Base-by-base conservation (phyloP, 2,888 invertebrate species). In the Meiosimyza platycephala region DNA sequence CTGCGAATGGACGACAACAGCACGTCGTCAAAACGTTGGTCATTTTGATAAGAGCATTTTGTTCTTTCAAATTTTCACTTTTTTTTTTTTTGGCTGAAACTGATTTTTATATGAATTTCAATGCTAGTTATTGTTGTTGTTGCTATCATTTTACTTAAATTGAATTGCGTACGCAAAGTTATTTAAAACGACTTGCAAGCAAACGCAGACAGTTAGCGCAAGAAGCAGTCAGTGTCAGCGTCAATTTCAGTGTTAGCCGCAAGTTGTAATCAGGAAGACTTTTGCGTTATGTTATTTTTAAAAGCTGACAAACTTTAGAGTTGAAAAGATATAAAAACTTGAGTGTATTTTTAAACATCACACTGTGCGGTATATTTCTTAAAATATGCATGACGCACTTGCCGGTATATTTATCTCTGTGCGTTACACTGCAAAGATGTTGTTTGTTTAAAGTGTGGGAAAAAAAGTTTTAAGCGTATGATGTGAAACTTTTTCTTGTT, bases 81-180 rank as follows among this genome's bases (percentile, higher is more conserved):
- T 11, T 33, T 13, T 33, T 62, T 62, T 15, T 50, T n/a, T 62
- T 70, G 2, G 2, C 22, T 22, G 52, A 18, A 54, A 47, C 52
- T 33, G 33, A 51, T 40, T 62, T 33, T 28, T 48, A 6, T 52
- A 15, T 63, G 47, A 50, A 54, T 55, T 54, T 70, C 40, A 54
- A 51, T 62, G 60, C n/a, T 59, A 18, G 33, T 55, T 57, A 47
- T 12, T 54, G 40, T 48, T 18, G 16, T 16, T 12, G 55, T 67
- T 40, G 55, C 28, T 28, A 4, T 40, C 40, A 40, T 9, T 40
- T 40, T 7, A 40, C 40, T 40, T 40, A 3, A 40, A 6, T 63
- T 63, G 51, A 16, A 52, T 40, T 52, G 63, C 68, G 68, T 57
- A 62, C 70, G 70, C 63, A 63, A 47, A 52, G 63, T 51, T 62